phyloP scores from a whole-genome alignment of 2,113 vertebrate genomes.

The Oncorhynchus keta region DNA sequence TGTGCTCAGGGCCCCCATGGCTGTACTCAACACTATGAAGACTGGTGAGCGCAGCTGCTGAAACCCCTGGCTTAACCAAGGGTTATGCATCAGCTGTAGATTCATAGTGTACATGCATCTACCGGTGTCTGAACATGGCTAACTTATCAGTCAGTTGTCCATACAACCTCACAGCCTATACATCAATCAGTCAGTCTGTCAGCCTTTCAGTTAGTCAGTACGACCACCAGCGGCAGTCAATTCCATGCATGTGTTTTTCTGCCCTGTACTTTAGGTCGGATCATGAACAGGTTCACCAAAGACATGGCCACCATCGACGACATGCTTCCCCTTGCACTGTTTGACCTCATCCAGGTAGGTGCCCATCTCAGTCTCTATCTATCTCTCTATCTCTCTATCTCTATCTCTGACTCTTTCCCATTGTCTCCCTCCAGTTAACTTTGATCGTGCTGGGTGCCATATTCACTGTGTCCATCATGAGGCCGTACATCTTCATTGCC shows the following conservation, averaged over 20 bases:
- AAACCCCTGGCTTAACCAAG: too few species aligned
- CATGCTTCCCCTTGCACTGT: constrained; percentile 91
- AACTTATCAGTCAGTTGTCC: too few species aligned
- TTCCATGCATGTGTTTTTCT: constrained; percentile 7
- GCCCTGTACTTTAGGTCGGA: constrained; percentile 76
- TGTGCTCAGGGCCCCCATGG: constrained; percentile 90
- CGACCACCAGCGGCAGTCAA: not conserved
- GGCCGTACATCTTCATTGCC: constrained; percentile 94
- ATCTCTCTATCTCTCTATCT: too few species aligned
- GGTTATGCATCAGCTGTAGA: too few species aligned
- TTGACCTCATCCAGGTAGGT: constrained; percentile 91
- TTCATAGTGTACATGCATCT: too few species aligned
- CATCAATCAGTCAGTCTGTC: too few species aligned
- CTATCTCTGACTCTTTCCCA: constrained; percentile 2
- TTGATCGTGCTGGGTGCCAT: constrained; percentile 91
- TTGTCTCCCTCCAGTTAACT: constrained; percentile 80
- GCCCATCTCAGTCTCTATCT: not conserved
- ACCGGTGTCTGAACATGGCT: too few species aligned
- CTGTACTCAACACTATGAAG: constrained; percentile 89
- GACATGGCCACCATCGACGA: constrained; percentile 93
- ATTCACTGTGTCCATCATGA: constrained; percentile 87
- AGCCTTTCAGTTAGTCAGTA: not conserved
- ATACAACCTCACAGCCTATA: too few species aligned
- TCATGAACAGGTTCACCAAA: constrained; percentile 97
- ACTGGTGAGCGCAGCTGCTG: constrained; percentile 74